These are phyloP conservation scores for Opisthograptis luteolata DNA, from an alignment of 2,888 invertebrate species.

Conservation along the genomic window DNA sequence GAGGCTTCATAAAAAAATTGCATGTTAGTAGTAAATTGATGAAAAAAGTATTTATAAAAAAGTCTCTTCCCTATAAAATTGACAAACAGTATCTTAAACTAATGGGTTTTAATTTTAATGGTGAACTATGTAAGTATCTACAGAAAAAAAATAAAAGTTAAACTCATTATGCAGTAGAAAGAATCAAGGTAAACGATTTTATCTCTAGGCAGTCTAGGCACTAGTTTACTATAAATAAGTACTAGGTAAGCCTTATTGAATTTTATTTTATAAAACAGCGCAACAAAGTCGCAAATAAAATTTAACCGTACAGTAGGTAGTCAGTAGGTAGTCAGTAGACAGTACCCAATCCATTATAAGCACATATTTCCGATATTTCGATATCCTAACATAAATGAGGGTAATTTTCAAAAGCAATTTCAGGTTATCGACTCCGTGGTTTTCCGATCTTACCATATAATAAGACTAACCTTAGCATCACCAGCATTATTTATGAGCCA, in stretches of 20 bases:
- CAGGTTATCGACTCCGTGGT: conserved; percentile 21
- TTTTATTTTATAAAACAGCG: not conserved
- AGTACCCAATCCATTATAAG: too few relatives aligned
- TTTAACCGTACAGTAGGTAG: too few relatives aligned
- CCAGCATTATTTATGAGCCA: conserved; percentile 26
- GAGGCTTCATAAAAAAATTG: conserved; percentile 61
- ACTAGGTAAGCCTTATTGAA: conserved; percentile 4
- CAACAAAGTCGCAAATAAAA: too few relatives aligned
- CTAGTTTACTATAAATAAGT: not conserved
- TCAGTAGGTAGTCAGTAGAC: too few relatives aligned
- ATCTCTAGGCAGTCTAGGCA: not conserved
- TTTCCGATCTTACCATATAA: conserved; percentile 4
- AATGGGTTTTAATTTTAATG: conserved; percentile 13
- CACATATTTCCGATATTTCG: conserved; percentile 6
- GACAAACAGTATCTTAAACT: not conserved
- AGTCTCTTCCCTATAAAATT: too few relatives aligned
- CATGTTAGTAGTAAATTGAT: not conserved
- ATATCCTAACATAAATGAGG: not conserved
- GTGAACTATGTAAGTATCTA: conserved; percentile 23
- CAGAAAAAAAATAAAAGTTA: conserved; percentile 24
- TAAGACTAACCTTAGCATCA: conserved; percentile 8
- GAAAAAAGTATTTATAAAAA: too few relatives aligned
- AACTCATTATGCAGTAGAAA: conserved; percentile 14
- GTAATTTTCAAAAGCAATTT: conserved; percentile 16
- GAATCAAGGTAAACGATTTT: conserved; percentile 17